phyloP scores from a whole-genome alignment of 1,140 invertebrate genomes.

The Drosophila nigromelanica region DNA sequence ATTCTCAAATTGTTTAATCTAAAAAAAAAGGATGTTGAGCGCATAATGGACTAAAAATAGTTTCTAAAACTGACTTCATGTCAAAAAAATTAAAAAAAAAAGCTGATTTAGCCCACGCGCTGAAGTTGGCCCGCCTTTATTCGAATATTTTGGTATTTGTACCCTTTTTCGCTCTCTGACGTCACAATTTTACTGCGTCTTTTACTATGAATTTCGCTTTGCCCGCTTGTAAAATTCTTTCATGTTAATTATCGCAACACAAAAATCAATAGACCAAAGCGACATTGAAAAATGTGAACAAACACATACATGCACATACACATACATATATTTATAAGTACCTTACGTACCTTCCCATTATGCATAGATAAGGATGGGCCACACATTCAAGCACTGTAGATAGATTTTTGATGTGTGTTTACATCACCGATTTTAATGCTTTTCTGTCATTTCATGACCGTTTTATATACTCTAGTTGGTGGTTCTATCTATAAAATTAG shows the following conservation, averaged over 20 bases:
- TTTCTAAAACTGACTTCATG: not conserved
- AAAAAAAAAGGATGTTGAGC: not conserved
- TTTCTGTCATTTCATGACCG: not conserved
- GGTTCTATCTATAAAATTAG: not conserved
- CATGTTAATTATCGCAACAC: conserved; percentile 63
- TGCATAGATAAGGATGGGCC: conserved; percentile 19
- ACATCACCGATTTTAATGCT: conserved; percentile 1
- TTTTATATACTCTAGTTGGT: not conserved
- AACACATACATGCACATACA: conserved; percentile 3
- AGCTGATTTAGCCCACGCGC: conserved; percentile 24
- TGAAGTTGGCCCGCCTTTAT: conserved; percentile 12
- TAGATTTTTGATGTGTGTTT: conserved; percentile 1
- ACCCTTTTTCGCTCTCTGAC: conserved; percentile 44
- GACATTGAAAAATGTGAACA: conserved; percentile 35
- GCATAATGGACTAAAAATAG: not conserved
- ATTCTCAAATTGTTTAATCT: too few relatives aligned
- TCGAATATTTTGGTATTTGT: not conserved
- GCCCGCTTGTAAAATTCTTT: conserved; percentile 49
- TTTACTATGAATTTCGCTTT: conserved; percentile 33
- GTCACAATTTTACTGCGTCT: conserved; percentile 70
- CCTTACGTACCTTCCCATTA: not conserved
- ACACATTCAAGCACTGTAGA: conserved; percentile 8
- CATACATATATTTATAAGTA: not conserved
- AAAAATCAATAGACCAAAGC: conserved; percentile 66
- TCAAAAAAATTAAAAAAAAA: not conserved